Base-by-base conservation (phyloP, 2,888 invertebrate genomes). In the Alentia gelatinosa region DNA sequence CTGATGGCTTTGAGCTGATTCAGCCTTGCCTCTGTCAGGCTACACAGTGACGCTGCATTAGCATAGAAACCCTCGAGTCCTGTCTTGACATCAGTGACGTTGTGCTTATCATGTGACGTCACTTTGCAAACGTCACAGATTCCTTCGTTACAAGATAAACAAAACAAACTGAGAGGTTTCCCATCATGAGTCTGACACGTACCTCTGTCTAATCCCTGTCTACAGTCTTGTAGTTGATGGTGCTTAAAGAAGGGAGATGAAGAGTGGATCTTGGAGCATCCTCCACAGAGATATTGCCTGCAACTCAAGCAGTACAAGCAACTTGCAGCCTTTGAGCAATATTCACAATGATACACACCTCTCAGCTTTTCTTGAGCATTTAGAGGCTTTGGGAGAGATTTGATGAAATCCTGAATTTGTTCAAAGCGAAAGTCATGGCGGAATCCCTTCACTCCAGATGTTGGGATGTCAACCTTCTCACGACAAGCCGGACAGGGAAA, bases 401-500 rank as follows among this genome's bases (percentile, higher is more conserved):
- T 42, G 40, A 90, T 19, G 33, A 50, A 90, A 37, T 90, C 90
- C 26, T 83, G 47, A 23, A 90, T 37, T 37, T 90, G 90, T 12
- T 40, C 35, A 26, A 90, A 39, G 23, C 90, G 42, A 37, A 90
- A 90, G 50, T 90, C 90, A 30, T 83, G 79, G 5, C 83, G 42
- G 50, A 90, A 90, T 0, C 90, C 90, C 75, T 79, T 63, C 19
- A 90, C 83, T 3, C 90, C 90, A 3, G 40, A 40, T 33, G 39
- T n/a, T 0, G 90, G 90, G 19, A 90, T 42, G 30, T 33, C 15
- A 35, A 50, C 56, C n/a, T 30, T 40, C 50, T 90, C 90, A 1
- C 90, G 79, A 56, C 90, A 90, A 0, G 90, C 75, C 4, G 90
- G 90, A 26, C 90, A 90, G 5, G 47, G 90, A 39, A 90, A 90